A percentile compares a stretch with the other conserved stretches of the same genome.
These are phyloP conservation scores for Drosophila paranaensis DNA, from an alignment of 2,888 invertebrate species.

Conservation along the genomic window DNA sequence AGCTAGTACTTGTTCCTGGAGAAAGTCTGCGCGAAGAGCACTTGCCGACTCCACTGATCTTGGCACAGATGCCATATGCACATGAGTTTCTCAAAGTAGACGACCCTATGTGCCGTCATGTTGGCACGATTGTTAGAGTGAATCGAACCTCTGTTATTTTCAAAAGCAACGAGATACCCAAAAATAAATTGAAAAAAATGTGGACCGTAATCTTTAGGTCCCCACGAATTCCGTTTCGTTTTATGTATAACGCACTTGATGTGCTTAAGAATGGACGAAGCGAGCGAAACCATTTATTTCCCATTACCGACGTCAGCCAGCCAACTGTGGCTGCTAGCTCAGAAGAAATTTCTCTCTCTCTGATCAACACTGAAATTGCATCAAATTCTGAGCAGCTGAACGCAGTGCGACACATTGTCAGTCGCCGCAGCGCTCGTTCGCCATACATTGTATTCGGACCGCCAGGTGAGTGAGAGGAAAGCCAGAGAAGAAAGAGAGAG, in stretches of 20 bases:
- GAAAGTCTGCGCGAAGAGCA: neutral
- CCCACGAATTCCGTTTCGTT: neutral
- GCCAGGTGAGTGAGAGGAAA: constrained; percentile 87
- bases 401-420: constrained; percentile 89
- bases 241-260: constrained; percentile 5
- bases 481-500: neutral
- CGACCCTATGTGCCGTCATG: neutral
- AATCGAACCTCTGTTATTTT: neutral
- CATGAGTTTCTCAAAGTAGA: neutral
- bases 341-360: constrained; percentile 14
- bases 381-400: constrained; percentile 87
- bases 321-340: neutral
- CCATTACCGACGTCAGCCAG: constrained; percentile 6
- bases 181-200: neutral
- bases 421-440: constrained; percentile 87
- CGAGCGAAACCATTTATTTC: constrained; percentile 20
- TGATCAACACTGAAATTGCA: constrained; percentile 83
- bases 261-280: neutral
- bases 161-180: fast-evolving
- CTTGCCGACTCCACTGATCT: constrained; percentile 1
- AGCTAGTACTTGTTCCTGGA: constrained; percentile 2
- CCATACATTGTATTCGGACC: constrained; percentile 95
- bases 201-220: constrained; percentile 10
- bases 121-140: neutral
- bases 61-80: constrained; percentile 6